Evolutionary conservation across 2,888 invertebrate genomes (phyloP).

Genomic region (Argyresthia albistria): DNA sequence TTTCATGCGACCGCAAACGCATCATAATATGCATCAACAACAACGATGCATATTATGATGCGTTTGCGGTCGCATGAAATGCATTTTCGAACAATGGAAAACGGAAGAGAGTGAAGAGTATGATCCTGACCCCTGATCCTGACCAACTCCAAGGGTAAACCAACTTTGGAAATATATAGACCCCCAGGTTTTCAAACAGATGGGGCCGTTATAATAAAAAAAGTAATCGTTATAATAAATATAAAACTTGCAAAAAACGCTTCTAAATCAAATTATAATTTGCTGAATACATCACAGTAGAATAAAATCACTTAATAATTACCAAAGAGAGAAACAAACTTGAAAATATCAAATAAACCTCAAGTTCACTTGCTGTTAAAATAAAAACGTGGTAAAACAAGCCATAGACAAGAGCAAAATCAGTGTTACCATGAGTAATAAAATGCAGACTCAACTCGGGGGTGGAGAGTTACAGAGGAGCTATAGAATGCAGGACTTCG

Average conservation of each 20-base stretch:
- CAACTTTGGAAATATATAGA: too few species aligned
- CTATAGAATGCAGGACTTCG: constrained; percentile 71
- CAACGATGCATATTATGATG: constrained; percentile 72
- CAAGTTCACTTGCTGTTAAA: constrained; percentile 9
- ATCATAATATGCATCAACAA: constrained; percentile 72
- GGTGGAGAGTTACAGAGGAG: constrained; percentile 49
- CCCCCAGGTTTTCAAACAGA: too few species aligned
- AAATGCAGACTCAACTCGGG: constrained; percentile 63
- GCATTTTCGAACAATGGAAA: too few species aligned
- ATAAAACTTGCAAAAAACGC: not conserved
- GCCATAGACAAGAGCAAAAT: not conserved
- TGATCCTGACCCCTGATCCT: too few species aligned
- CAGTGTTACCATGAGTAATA: constrained; percentile 15
- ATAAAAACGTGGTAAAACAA: constrained; percentile 14
- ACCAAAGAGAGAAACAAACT: constrained; percentile 33
- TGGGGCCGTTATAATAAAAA: too few species aligned
- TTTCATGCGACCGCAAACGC: constrained; percentile 76
- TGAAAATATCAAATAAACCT: constrained; percentile 10
- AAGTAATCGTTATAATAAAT: constrained; percentile 14
- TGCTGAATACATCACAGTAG: too few species aligned
- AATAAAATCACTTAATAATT: constrained; percentile 20
- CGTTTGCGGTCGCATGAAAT: constrained; percentile 76
- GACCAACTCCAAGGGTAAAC: too few species aligned
- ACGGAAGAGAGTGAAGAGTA: too few species aligned
- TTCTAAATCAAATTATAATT: not conserved